Evolutionary conservation across 2,888 invertebrate genomes (phyloP).

Genomic region (Leptura quadrifasciata): DNA sequence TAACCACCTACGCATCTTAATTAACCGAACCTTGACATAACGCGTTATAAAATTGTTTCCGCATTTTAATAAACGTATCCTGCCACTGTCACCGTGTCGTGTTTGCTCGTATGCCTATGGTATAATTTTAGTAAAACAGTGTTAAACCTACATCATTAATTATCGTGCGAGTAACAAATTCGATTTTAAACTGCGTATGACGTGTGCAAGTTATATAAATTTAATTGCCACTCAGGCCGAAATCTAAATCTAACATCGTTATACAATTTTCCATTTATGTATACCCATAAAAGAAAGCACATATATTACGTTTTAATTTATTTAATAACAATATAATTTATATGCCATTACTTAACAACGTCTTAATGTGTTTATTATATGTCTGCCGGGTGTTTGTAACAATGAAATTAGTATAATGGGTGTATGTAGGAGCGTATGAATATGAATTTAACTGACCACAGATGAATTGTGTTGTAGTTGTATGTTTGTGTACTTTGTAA

Average conservation of each 20-base stretch:
- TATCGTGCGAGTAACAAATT: constrained; percentile 28
- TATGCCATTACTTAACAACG: not conserved
- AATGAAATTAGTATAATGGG: not conserved
- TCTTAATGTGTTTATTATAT: not conserved
- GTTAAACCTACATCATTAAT: constrained; percentile 26
- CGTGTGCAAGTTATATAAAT: constrained; percentile 34
- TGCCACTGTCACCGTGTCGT: constrained; percentile 15
- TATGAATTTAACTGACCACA: not conserved
- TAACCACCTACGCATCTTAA: constrained; percentile 5
- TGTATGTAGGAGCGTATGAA: not conserved
- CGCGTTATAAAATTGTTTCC: constrained; percentile 26
- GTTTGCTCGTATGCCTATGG: constrained; percentile 4
- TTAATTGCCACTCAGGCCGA: constrained; percentile 19
- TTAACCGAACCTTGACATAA: constrained; percentile 26
- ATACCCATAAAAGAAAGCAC: not conserved
- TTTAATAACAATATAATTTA: constrained; percentile 17
- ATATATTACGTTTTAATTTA: constrained; percentile 25
- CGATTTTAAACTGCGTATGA: constrained; percentile 36
- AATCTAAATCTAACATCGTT: constrained; percentile 24
- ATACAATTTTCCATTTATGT: constrained; percentile 22
- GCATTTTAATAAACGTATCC: constrained; percentile 36
- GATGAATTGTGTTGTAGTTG: too few relatives aligned
- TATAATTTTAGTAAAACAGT: constrained; percentile 27
- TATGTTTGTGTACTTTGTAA: too few relatives aligned
- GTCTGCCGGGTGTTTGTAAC: not conserved